A percentile compares a stretch with the other conserved stretches of the same genome.
phyloP scores from a whole-genome alignment of 1,140 invertebrate genomes.

The Neodiprion virginianus region DNA sequence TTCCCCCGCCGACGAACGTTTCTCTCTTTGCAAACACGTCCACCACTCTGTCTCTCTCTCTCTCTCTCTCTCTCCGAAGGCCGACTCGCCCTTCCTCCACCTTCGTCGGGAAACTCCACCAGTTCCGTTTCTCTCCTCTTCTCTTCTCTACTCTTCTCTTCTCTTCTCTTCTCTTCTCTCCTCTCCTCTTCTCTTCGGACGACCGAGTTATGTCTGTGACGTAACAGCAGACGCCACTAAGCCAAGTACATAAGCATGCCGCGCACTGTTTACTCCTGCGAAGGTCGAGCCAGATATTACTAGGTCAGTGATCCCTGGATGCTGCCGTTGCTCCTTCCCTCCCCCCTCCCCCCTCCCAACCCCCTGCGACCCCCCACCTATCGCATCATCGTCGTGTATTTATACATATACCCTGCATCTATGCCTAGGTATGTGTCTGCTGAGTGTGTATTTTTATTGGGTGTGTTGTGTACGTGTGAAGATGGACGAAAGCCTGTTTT shows the following conservation, averaged over 20 bases:
- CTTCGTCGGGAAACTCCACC: not conserved
- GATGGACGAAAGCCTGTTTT: constrained; percentile 8
- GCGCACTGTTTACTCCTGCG: constrained; percentile 45
- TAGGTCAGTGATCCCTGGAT: constrained; percentile 46
- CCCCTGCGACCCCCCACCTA: constrained; percentile 22
- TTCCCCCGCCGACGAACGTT: constrained; percentile 10
- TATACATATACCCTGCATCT: constrained; percentile 14
- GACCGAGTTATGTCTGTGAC: constrained; percentile 15
- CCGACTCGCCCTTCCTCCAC: constrained; percentile 22
- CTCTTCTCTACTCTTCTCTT: constrained; percentile 16
- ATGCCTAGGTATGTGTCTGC: constrained; percentile 9
- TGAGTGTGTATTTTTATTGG: too few species aligned
- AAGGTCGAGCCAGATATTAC: constrained; percentile 51
- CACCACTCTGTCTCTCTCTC: constrained; percentile 16
- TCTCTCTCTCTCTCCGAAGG: constrained; percentile 8
- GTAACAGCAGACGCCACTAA: not conserved
- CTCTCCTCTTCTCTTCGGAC: not conserved
- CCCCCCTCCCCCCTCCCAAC: not conserved
- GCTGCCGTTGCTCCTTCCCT: constrained; percentile 30
- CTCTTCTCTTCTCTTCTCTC: constrained; percentile 3
- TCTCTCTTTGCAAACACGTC: constrained; percentile 6
- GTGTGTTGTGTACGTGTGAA: not conserved
- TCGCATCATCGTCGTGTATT: constrained; percentile 15
- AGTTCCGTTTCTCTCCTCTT: not conserved
- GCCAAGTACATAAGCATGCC: constrained; percentile 26